These are phyloP conservation scores for Protula sp. DNA, from an alignment of 2,888 invertebrate genomes.

Conservation along the genomic window DNA sequence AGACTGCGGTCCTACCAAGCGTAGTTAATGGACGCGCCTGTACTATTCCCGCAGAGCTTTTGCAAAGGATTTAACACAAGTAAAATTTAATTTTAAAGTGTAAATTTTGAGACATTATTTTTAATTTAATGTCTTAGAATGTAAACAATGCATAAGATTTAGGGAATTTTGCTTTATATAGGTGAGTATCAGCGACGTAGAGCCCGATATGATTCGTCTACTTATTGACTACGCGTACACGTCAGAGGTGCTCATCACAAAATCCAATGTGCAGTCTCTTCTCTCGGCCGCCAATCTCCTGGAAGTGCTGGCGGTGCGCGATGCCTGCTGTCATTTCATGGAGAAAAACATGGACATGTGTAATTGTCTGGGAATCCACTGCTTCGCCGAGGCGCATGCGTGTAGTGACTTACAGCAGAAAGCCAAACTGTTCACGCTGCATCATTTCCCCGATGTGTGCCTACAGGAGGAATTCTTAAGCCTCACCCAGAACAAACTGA, in stretches of 20 bases:
- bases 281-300: constrained; percentile 55
- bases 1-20: no score
- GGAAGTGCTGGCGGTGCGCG: constrained; percentile 52
- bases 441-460: constrained; percentile 33
- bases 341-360: constrained; percentile 55
- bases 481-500: constrained; percentile 53
- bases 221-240: constrained; percentile 56
- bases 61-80: no score
- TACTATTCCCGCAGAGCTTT: no score
- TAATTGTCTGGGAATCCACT: constrained; percentile 58
- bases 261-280: constrained; percentile 54
- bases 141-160: no score
- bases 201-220: constrained; percentile 50
- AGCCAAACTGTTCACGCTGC: constrained; percentile 53
- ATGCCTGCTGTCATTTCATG: constrained; percentile 54
- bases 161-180: no score
- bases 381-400: constrained; percentile 57
- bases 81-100: no score
- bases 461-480: constrained; percentile 49
- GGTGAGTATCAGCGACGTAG: constrained; percentile 54
- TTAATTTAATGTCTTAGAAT: no score
- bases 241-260: constrained; percentile 44
- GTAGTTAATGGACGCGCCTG: no score
- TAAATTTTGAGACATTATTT: no score
- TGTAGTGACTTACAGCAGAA: constrained; percentile 55